Evolutionary conservation across 1,140 invertebrate species (phyloP), one percentile per base, ranked within the genome.

Genomic region (Bradysia coprophila): DNA sequence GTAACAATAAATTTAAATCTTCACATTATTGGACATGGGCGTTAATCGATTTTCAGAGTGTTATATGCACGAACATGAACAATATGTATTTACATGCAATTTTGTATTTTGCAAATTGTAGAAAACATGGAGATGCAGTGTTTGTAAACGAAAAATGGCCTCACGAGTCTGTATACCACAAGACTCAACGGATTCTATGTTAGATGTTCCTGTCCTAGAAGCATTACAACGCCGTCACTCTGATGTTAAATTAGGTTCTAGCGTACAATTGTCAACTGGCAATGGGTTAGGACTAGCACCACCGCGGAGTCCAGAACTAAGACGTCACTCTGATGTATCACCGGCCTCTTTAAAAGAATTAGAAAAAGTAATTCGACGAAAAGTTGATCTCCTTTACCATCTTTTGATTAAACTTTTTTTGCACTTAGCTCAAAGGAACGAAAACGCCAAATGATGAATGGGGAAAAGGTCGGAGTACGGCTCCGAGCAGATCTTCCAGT

Each of bases 261-360:
- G 62, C 38, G 62, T 56, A 33, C 61, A 64, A 44, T 49, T 59
- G 31, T 57, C 57, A 0, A 66, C 68, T 18, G 64, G 58, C 28
- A 62, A 64, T 28, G 62, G 65, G 1, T 54, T 65, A 2, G 60
- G 62, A 10, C 59, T 85, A 13, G 81, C 78, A 9, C 81, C 81
- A 11, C 82, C 83, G 0, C 64, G 81, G 21, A 82, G 78, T 45
- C 78, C 81, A 0, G 82, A 87, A 50, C 59, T 83, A 1, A 61
- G 82, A 1, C 63, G 83, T 28, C 83, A 87, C 51, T 85, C 81
- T 1, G 83, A 86, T 46, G 81, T 86, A 1, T 86, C 83, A 15
- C 81, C 81, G 1, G 81, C 81, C 0, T 84, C 80, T 28, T 62
- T 86, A 4, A 86, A 85, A 53, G 81, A 86, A 60, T 63, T 87